Evolutionary conservation across 2,113 vertebrate genomes (phyloP).

Genomic region (Ictalurus punctatus): DNA sequence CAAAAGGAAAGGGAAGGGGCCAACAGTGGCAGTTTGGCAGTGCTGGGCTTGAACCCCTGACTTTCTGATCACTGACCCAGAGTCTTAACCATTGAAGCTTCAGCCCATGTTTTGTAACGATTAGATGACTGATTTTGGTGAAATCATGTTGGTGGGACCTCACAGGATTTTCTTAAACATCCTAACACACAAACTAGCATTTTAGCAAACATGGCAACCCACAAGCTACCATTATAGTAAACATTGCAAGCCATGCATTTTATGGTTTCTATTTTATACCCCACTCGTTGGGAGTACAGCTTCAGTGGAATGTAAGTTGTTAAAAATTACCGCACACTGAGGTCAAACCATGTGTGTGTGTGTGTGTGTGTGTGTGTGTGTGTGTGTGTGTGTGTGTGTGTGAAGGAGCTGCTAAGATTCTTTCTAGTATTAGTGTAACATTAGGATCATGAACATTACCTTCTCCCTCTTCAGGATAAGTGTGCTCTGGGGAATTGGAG

Average conservation of each 20-base stretch:
- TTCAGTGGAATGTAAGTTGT: not conserved
- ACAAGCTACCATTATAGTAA: not conserved
- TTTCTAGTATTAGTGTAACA: not conserved
- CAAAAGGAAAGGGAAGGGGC: too few relatives aligned
- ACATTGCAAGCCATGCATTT: not conserved
- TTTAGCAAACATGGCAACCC: not conserved
- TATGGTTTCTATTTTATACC: not conserved
- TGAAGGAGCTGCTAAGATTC: not conserved
- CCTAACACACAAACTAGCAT: not conserved
- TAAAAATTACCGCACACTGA: not conserved
- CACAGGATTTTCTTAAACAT: not conserved
- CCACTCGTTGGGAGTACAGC: not conserved
- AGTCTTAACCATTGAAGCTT: too few relatives aligned
- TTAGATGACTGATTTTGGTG: too few relatives aligned
- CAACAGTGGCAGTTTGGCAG: too few relatives aligned
- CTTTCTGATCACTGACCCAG: too few relatives aligned
- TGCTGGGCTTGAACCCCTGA: too few relatives aligned
- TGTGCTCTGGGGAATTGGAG: fast-evolving
- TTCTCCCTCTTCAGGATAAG: not conserved
- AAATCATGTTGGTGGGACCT: too few relatives aligned
- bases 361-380: not conserved
- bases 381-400: not conserved
- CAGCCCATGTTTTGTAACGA: not conserved
- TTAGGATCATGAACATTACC: not conserved
- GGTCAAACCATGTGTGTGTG: not conserved